These are phyloP conservation scores for Lapara coniferarum DNA, from an alignment of 2,888 invertebrate species.

Conservation along the genomic window DNA sequence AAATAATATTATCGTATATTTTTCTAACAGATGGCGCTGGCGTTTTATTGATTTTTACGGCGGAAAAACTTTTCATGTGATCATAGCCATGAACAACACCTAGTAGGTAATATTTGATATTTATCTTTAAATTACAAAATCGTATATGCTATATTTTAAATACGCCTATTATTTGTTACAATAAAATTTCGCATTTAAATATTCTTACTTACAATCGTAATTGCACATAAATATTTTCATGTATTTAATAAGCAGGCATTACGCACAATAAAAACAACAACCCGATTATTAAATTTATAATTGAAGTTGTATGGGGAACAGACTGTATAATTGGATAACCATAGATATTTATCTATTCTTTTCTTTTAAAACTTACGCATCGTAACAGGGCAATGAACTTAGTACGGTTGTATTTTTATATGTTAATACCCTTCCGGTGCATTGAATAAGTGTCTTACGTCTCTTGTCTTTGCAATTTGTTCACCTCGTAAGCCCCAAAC, in stretches of 20 bases:
- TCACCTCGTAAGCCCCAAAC: no score
- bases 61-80: no score
- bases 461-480: no score
- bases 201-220: not conserved
- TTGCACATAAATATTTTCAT: not conserved
- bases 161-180: not conserved
- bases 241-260: not conserved
- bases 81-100: no score
- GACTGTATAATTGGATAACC: not conserved
- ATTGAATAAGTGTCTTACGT: no score
- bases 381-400: not conserved
- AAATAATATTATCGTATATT: no score
- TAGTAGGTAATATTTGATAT: no score
- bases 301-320: not conserved
- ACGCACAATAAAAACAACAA: slow-evolving; percentile 10
- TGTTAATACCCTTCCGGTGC: no score
- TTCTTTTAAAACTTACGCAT: not conserved
- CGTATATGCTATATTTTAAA: not conserved
- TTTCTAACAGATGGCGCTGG: no score
- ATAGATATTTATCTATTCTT: slow-evolving; percentile 13
- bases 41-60: no score
- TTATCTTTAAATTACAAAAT: no score
- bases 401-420: no score
- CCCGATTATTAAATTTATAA: not conserved
- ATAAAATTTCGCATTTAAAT: not conserved